Conservation (phyloP, 2,888 invertebrate species). For the Electrophaes corylata region DNA sequence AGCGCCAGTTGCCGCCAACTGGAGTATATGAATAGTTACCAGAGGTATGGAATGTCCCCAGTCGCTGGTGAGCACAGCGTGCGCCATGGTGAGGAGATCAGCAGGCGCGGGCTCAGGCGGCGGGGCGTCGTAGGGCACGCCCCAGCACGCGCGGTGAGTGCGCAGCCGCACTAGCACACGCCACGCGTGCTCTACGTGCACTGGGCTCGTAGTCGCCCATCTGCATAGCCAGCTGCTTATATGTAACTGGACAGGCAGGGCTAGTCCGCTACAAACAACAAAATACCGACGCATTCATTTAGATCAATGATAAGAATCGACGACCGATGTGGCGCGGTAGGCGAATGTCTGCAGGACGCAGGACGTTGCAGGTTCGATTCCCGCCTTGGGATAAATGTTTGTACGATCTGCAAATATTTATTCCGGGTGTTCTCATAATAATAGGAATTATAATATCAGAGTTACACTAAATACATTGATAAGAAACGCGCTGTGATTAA, state of each 20-base stretch:
- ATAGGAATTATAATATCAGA: too few species aligned
- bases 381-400: too few species aligned
- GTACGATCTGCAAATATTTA: too few species aligned
- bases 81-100: constrained; percentile 52
- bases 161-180: constrained; percentile 54
- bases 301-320: too few species aligned
- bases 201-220: constrained; percentile 20
- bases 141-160: constrained; percentile 65
- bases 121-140: constrained; percentile 48
- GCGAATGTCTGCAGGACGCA: too few species aligned
- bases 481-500: neutral
- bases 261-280: constrained; percentile 59
- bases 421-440: too few species aligned
- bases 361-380: too few species aligned
- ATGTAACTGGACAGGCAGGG: constrained; percentile 59
- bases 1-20: too few species aligned
- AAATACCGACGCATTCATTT: neutral
- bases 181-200: constrained; percentile 65
- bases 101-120: constrained; percentile 47
- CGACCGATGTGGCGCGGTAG: too few species aligned
- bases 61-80: constrained; percentile 58
- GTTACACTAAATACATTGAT: neutral
- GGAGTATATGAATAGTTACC: too few species aligned
- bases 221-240: constrained; percentile 63
- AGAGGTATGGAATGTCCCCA: constrained; percentile 77